Evolutionary conservation across 2,113 vertebrate species (phyloP), one percentile per base, ranked within the genome.

Genomic region (Chamaetylas fuelleborni): DNA sequence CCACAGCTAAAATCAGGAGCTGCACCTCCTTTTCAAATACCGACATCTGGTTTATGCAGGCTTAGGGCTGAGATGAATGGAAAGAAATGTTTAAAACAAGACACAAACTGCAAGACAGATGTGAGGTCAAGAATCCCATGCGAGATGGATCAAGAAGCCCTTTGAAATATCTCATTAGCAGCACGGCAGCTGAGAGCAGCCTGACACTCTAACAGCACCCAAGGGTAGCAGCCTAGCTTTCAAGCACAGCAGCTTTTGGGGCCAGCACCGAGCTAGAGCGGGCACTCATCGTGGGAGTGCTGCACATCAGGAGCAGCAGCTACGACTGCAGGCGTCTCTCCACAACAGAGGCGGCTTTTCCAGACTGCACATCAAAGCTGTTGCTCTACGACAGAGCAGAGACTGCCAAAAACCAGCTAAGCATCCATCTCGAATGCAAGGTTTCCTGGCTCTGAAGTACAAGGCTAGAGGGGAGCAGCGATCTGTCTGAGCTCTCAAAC

Each of bases 151-250:
- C 43, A 51, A 84, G 90, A 78, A 81, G 81, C 51, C 53, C n/a
- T 81, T 91, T 84, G 81, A 94, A 89, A 92, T 51, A 43, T 78
- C 87, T 81, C 72, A 54, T 54, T 50, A 95, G 86, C 88, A 72
- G 71, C 48, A 56, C 1, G 12, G 67, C 90, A 90, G 85, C 81
- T 11, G 38, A 83, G 5, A 38, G 42, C 70, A 81, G 84, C 40
- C 67, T 9, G 43, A 60, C 29, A 34, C 47, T 13, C 20, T 5
- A 61, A 19, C 60, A 84, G 92, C 60, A 65, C 78, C 73, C 85
- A 54, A 34, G 70, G 36, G 78, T 4, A 83, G 81, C 76, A 77
- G 80, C 29, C 47, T 1, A 6, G 23, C 40, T 57, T 14, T 36
- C 0, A 3, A 66, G 43, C 4, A 0, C 23, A 56, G 53, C 19